phyloP scores from a whole-genome alignment of 2,797 vertebrate species.

The Lophotriccus pileatus region DNA sequence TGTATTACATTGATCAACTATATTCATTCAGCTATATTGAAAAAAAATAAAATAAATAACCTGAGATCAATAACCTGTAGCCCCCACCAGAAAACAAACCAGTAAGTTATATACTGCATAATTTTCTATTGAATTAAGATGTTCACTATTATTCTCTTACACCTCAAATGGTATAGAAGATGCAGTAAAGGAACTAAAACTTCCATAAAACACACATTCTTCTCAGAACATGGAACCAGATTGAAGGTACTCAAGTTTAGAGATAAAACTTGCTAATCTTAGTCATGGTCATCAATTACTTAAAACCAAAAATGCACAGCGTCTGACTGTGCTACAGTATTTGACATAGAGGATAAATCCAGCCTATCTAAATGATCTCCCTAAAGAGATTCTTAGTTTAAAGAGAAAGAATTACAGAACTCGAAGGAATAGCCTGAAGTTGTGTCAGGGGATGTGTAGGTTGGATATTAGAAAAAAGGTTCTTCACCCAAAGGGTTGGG shows the following conservation, averaged over 20 bases:
- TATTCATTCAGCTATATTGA: not conserved
- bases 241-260: not conserved
- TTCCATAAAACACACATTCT: not conserved
- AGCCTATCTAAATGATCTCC: not conserved
- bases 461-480: not conserved
- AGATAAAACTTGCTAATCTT: not conserved
- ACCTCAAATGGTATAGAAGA: not conserved
- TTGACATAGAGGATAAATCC: not conserved
- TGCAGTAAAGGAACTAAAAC: not conserved
- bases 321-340: not conserved
- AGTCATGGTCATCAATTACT: not conserved
- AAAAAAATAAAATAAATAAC: not conserved
- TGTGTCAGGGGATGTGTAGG: not conserved
- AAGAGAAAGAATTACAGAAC: not conserved
- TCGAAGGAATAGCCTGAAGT: not conserved
- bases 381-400: not conserved
- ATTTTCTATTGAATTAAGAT: not conserved
- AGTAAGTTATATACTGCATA: not conserved
- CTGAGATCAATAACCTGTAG: not conserved
- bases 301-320: not conserved
- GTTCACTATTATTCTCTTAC: not conserved
- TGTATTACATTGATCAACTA: not conserved
- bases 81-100: not conserved
- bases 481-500: not conserved
- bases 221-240: not conserved